phyloP scores from a whole-genome alignment of 2,888 invertebrate species.

The Syrphus vitripennis region DNA sequence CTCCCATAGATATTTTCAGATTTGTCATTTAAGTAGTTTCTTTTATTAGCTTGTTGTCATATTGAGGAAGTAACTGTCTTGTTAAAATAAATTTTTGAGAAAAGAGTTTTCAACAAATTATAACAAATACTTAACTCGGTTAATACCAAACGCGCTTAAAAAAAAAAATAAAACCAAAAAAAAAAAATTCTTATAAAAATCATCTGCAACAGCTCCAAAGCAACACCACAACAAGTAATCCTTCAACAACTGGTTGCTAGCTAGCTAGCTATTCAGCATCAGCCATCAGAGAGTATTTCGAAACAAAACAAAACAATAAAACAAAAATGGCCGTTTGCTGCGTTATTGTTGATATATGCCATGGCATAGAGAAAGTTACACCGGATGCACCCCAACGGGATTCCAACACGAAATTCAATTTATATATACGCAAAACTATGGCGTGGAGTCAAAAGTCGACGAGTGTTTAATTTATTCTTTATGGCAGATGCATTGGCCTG shows the following conservation, averaged over 20 bases:
- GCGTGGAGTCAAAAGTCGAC: slow-evolving; percentile 62
- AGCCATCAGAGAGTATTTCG: no score
- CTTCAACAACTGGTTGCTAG: slow-evolving; percentile 10
- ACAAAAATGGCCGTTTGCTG: background rate
- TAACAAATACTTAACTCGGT: background rate
- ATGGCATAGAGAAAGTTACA: background rate
- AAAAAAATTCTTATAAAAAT: background rate
- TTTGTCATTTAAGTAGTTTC: no score
- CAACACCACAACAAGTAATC: background rate
- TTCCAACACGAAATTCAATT: slow-evolving; percentile 57
- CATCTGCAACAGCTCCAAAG: background rate
- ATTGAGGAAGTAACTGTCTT: no score
- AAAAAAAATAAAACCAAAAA: background rate
- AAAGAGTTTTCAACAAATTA: background rate
- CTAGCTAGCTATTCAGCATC: background rate
- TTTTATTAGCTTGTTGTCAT: no score
- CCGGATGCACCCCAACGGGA: slow-evolving; percentile 30
- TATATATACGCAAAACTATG: slow-evolving; percentile 59
- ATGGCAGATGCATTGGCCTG: slow-evolving; percentile 63
- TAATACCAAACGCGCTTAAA: background rate
- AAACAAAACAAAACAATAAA: background rate
- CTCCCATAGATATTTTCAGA: no score
- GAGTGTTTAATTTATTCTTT: slow-evolving; percentile 70
- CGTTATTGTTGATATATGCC: background rate
- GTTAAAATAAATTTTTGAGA: background rate